A percentile compares a stretch with the other conserved stretches of the same genome.
Evolutionary conservation across 2,113 vertebrate species (phyloP).

Genomic region (Propithecus coquereli): DNA sequence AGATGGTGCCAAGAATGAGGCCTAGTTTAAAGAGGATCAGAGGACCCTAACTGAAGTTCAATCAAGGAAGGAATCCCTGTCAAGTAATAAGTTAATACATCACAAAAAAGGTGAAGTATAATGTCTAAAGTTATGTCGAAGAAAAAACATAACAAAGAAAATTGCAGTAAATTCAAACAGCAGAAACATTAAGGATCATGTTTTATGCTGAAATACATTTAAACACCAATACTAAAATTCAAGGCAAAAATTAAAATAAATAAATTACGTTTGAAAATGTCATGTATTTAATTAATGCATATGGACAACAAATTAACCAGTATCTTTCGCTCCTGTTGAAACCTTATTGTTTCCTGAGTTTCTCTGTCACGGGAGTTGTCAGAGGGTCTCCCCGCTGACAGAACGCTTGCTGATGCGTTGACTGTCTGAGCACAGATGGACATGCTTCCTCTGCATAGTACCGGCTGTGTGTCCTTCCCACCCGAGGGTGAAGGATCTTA

Average conservation of each 20-base stretch:
- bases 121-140: background rate
- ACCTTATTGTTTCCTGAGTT: background rate
- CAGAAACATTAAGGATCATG: background rate
- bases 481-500: background rate
- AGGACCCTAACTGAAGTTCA: background rate
- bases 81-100: background rate
- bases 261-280: background rate
- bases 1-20: background rate
- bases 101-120: background rate
- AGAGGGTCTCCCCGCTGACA: rapidly evolving
- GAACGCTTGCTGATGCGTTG: rapidly evolving
- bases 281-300: background rate
- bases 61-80: background rate
- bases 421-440: background rate
- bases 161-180: background rate
- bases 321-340: background rate
- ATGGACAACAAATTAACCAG: too few species aligned
- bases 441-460: background rate
- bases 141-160: background rate
- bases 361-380: background rate
- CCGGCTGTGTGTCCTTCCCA: background rate
- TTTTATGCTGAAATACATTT: background rate
- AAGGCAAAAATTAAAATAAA: background rate
- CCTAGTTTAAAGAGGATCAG: too few species aligned
- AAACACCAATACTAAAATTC: background rate